phyloP scores from a whole-genome alignment of 2,797 vertebrate genomes.

The Caiman crocodilus region DNA sequence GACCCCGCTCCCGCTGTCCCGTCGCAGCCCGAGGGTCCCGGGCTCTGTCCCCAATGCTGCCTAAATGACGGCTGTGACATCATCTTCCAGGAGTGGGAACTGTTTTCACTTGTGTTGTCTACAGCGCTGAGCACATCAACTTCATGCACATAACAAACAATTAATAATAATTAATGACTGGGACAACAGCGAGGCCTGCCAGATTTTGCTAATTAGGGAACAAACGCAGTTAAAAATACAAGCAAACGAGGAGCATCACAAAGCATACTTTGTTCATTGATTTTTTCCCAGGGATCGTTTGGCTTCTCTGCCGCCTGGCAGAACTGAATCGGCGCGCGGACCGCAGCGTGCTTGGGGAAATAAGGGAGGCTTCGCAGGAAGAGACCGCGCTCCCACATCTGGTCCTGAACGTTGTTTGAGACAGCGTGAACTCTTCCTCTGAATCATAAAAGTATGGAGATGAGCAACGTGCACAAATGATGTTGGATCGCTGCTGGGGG shows the following conservation, averaged over 20 bases:
- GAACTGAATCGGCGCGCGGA: background rate
- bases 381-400: rapidly evolving
- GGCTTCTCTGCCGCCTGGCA: background rate
- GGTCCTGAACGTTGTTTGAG: rapidly evolving
- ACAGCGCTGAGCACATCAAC: background rate
- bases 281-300: background rate
- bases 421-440: background rate
- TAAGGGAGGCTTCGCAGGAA: background rate
- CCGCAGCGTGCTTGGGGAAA: background rate
- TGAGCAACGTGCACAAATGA: background rate
- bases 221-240: rapidly evolving
- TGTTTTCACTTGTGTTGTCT: slow-evolving; percentile 23
- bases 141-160: slow-evolving; percentile 67
- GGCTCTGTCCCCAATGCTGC: rapidly evolving
- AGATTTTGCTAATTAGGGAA: slow-evolving; percentile 42
- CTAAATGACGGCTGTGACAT: rapidly evolving
- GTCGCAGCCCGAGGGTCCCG: too few relatives aligned
- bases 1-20: background rate
- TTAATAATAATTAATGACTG: slow-evolving; percentile 69
- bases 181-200: background rate
- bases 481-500: background rate
- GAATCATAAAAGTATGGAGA: background rate
- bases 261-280: background rate
- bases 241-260: rapidly evolving
- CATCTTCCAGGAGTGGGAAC: background rate